Conservation (phyloP, 2,797 vertebrate genomes). For the Gobio occitaniae region DNA sequence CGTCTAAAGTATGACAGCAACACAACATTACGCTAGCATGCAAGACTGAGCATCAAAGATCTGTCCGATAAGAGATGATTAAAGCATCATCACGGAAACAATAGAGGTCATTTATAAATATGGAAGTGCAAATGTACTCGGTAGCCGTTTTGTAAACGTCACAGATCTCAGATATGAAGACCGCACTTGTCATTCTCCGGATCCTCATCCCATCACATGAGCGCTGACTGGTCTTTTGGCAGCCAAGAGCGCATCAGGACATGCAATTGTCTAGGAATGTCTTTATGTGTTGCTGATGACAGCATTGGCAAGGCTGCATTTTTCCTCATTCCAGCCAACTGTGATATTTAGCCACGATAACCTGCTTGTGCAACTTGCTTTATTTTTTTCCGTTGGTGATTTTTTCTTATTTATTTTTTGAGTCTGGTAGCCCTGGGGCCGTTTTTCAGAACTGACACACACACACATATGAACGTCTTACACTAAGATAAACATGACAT, state of each 20-base stretch:
- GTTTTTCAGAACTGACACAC: conserved; percentile 46
- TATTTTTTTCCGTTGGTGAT: conserved; percentile 67
- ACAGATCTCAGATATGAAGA: neutral
- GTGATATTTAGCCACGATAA: conserved; percentile 17
- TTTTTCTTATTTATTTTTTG: conserved; percentile 49
- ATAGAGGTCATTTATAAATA: neutral
- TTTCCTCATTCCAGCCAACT: conserved; percentile 23
- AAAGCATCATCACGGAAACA: neutral
- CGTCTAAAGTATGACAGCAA: neutral
- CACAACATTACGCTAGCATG: neutral
- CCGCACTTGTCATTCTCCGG: neutral
- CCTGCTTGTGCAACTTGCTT: conserved; percentile 67
- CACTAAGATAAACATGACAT: conserved; percentile 65
- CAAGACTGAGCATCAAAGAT: neutral
- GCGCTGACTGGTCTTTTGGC: neutral
- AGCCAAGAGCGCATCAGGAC: neutral
- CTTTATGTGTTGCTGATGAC: conserved; percentile 28
- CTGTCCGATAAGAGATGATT: neutral
- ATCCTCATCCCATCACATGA: neutral
- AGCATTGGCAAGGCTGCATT: neutral
- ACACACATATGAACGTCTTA: conserved; percentile 50
- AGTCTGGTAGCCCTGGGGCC: conserved; percentile 61
- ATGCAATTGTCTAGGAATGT: conserved; percentile 33
- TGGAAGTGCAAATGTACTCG: neutral
- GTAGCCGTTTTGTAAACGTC: neutral